These are phyloP conservation scores for Crematogaster levior DNA, from an alignment of 2,888 invertebrate species.

Conservation along the genomic window DNA sequence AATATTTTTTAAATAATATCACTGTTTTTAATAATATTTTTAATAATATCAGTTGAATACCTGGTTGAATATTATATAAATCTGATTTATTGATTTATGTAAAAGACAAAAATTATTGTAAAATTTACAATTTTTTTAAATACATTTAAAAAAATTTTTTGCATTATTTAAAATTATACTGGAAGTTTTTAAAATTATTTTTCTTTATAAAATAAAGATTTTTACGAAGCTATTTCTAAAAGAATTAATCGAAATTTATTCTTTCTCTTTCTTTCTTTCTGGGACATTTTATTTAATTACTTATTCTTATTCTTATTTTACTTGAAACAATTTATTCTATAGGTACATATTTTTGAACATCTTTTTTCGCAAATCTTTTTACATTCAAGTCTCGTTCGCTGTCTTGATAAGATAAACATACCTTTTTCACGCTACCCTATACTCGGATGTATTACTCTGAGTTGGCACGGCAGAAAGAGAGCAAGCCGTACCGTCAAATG, in stretches of 20 bases:
- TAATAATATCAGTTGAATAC: no score
- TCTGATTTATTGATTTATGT: constrained; percentile 1
- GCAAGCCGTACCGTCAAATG: constrained; percentile 46
- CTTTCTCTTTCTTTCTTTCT: background rate
- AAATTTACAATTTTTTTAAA: background rate
- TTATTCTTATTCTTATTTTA: background rate
- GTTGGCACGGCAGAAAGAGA: constrained; percentile 24
- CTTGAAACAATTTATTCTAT: background rate
- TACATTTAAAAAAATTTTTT: no score
- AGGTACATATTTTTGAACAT: background rate
- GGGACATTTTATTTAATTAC: background rate
- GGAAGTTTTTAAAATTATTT: no score
- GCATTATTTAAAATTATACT: no score
- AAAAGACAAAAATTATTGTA: background rate
- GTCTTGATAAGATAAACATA: constrained; percentile 14
- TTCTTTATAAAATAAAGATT: no score
- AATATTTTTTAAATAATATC: background rate
- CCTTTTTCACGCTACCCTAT: constrained; percentile 8
- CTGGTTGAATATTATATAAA: background rate
- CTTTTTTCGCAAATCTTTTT: background rate
- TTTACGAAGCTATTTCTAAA: background rate
- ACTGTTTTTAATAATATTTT: no score
- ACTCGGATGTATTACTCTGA: constrained; percentile 29
- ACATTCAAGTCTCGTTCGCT: background rate
- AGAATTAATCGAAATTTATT: background rate